These are phyloP conservation scores for Drosophila pegasa DNA, from an alignment of 2,888 invertebrate species.

Conservation along the genomic window DNA sequence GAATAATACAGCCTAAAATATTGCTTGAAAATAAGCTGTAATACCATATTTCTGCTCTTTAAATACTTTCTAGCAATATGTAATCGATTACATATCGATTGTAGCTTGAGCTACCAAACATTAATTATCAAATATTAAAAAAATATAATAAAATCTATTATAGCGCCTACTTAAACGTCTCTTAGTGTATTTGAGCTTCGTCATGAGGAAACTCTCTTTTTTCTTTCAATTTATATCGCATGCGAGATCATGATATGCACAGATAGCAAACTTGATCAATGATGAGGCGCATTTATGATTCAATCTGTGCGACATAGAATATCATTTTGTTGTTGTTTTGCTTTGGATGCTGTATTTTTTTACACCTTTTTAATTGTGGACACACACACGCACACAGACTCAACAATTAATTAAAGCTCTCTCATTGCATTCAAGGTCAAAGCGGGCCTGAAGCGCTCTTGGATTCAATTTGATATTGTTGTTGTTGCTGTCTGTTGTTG, in stretches of 20 bases:
- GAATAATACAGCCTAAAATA: no score
- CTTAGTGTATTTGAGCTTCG: not conserved
- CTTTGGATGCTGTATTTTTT: conserved; percentile 34
- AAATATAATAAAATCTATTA: not conserved
- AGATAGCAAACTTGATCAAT: conserved; percentile 35
- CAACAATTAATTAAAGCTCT: conserved; percentile 76
- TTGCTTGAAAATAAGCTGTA: no score
- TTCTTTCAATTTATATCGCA: not conserved
- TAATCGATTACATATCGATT: no score
- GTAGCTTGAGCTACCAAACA: no score
- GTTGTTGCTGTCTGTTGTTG: conserved; percentile 14
- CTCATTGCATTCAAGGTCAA: conserved; percentile 78
- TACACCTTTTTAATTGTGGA: conserved; percentile 72
- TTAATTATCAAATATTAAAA: not conserved
- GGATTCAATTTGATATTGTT: conserved; percentile 23
- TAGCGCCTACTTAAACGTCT: not conserved
- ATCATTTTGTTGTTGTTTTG: conserved; percentile 14
- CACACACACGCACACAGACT: conserved; percentile 19
- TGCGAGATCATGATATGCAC: conserved; percentile 6
- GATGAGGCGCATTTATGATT: conserved; percentile 55
- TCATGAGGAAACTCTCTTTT: not conserved
- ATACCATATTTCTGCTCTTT: no score
- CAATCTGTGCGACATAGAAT: conserved; percentile 55
- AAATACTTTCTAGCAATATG: no score
- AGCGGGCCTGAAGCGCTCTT: conserved; percentile 57